phyloP scores from a whole-genome alignment of 64 coral and sea anemone genomes.

The Pocillopora verrucosa region DNA sequence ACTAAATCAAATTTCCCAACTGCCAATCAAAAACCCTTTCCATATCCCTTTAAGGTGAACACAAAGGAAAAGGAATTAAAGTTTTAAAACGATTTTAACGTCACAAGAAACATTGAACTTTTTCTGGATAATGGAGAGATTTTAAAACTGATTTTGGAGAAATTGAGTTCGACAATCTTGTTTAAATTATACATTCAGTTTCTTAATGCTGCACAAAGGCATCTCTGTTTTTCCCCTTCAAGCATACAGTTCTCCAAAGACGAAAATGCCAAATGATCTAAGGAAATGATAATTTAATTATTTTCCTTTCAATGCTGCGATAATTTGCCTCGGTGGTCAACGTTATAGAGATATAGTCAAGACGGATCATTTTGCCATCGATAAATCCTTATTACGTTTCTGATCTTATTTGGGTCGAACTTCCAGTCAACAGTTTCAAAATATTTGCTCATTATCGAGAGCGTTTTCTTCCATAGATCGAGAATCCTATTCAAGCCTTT shows the following conservation, averaged over 20 bases:
- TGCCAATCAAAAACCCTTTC: constrained; percentile 4
- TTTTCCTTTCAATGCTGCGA: neutral
- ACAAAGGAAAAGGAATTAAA: neutral
- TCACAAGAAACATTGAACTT: neutral
- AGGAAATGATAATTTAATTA: neutral
- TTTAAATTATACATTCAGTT: neutral
- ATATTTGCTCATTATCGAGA: no score
- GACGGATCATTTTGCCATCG: neutral
- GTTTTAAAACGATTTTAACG: neutral
- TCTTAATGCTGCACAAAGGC: neutral
- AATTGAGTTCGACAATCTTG: neutral
- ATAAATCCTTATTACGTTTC: neutral
- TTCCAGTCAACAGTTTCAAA: no score
- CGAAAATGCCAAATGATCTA: neutral
- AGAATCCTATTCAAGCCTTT: no score
- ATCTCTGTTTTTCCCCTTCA: neutral
- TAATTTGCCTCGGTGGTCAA: neutral
- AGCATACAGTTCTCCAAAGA: neutral
- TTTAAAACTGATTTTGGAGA: neutral
- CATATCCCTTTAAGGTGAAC: neutral
- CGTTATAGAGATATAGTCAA: neutral
- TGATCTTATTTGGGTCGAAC: no score
- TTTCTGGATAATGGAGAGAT: neutral
- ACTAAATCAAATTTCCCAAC: neutral
- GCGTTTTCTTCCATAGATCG: no score